Percentiles rank a stretch among this genome's conserved stretches.
phyloP scores from a whole-genome alignment of 2,888 invertebrate genomes.

The Myopa tessellatipennis region DNA sequence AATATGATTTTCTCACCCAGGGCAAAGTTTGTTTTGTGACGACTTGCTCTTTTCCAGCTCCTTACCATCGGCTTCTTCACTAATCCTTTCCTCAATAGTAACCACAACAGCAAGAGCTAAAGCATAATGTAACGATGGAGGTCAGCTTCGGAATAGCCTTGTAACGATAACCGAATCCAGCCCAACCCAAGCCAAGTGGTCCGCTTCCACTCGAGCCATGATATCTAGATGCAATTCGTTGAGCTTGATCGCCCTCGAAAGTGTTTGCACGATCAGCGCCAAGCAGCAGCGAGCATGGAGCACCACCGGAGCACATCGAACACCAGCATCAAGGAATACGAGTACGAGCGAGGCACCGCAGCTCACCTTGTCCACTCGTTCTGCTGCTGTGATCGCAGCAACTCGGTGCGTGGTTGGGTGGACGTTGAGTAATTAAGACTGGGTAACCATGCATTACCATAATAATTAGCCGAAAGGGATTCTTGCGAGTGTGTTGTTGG shows the following conservation, averaged over 20 bases:
- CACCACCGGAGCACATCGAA: neutral
- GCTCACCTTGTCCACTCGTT: neutral
- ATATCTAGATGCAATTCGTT: slow-evolving; percentile 39
- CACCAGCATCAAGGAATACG: neutral
- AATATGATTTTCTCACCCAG: slow-evolving; percentile 32
- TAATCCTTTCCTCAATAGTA: slow-evolving; percentile 9
- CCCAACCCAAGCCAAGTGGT: slow-evolving; percentile 7
- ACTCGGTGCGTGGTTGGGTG: slow-evolving; percentile 46
- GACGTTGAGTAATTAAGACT: slow-evolving; percentile 54
- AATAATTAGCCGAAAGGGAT: slow-evolving; percentile 53
- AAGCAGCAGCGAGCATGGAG: neutral
- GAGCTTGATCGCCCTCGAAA: slow-evolving; percentile 37
- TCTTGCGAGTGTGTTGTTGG: slow-evolving; percentile 32
- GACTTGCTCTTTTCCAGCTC: neutral
- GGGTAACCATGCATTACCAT: slow-evolving; percentile 52
- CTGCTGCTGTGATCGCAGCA: slow-evolving; percentile 8
- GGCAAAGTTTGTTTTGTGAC: slow-evolving; percentile 37
- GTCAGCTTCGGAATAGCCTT: neutral
- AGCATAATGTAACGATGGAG: slow-evolving; percentile 3
- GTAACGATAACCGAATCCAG: slow-evolving; percentile 10
- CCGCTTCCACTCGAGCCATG: neutral
- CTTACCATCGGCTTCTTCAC: slow-evolving; percentile 21
- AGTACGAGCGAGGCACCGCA: no score
- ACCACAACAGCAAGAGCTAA: neutral
- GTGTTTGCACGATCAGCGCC: slow-evolving; percentile 24